phyloP scores from a whole-genome alignment of 2,797 vertebrate species.

The Anas flavirostris region DNA sequence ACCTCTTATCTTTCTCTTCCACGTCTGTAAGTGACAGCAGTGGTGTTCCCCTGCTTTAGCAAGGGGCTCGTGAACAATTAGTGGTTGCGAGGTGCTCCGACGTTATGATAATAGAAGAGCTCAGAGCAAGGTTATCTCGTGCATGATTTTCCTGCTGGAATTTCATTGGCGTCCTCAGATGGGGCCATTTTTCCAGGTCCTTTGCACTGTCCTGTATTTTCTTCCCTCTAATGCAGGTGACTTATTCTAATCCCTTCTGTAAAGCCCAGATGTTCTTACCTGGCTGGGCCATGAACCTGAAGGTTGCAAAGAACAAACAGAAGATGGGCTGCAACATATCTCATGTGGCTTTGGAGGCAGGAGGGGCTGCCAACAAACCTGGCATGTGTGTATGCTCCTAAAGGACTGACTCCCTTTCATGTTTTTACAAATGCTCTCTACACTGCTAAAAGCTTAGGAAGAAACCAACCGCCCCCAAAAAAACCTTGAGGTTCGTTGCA shows the following conservation, averaged over 20 bases:
- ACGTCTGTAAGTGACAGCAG: background rate
- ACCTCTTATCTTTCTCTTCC: background rate
- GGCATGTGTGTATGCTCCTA: fast-evolving
- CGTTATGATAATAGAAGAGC: background rate
- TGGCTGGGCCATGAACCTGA: background rate
- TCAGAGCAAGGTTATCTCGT: background rate
- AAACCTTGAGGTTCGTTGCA: background rate
- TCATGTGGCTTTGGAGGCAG: background rate
- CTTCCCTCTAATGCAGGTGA: background rate
- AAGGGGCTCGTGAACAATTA: background rate
- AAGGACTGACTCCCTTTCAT: background rate
- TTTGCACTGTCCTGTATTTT: background rate
- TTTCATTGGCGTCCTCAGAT: background rate
- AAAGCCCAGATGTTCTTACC: background rate
- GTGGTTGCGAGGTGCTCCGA: background rate
- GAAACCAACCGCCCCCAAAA: background rate
- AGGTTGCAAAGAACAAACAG: fast-evolving
- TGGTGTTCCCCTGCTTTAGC: background rate
- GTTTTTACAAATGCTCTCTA: background rate
- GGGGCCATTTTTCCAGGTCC: background rate
- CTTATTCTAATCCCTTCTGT: background rate
- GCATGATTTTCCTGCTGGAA: background rate
- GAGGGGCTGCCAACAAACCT: background rate
- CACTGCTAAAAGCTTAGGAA: background rate
- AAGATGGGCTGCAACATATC: background rate